Evolutionary conservation across 2,888 invertebrate species (phyloP), one percentile per base, ranked within the genome.

Genomic region (Portevinia maculata): DNA sequence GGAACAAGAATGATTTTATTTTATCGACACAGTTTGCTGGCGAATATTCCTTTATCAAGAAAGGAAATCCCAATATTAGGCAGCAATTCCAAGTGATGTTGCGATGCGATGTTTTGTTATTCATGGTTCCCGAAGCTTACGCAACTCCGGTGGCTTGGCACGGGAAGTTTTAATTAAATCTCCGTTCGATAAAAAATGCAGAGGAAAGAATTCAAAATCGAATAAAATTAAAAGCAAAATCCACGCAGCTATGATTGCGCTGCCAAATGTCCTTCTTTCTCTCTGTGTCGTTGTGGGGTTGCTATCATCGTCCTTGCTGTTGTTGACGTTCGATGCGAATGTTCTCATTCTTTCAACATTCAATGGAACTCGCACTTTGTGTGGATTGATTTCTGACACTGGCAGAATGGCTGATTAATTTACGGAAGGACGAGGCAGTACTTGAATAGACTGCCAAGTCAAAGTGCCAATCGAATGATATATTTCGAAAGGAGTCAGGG

Each of bases 141-240:
- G 5, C 62, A n/a, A 34, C 28, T 11, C 8, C 8, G 7, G 8
- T n/a, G 37, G 17, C 13, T n/a, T 19, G 13, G 44, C n/a, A n/a
- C 19, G 60, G 48, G 48, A 70, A 65, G 64, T 70, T 81, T 81
- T 81, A 81, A 81, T 76, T 81, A 76, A 81, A 81, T 70, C 70
- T 34, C 53, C 53, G 64, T 70, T 59, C 9, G 55, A 57, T 65
- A 5, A 48, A 28, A 55, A 39, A 57, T 15, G 30, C 34, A 9
- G 34, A 44, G 13, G 50, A 53, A 50, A 52, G 24, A 1, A 69
- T n/a, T 34, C 19, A n/a, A 28, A 64, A 41, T 64, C 57, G 24
- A 81, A 59, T 64, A 53, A 70, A 75, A 75, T 60, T 81, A 75
- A 81, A 76, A 53, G 37, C 28, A 62, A 59, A 34, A 39, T 59